A percentile compares a stretch with the other conserved stretches of the same genome.
phyloP scores from a whole-genome alignment of 35 echinoderm and acorn worm species.

The Lytechinus pictus region DNA sequence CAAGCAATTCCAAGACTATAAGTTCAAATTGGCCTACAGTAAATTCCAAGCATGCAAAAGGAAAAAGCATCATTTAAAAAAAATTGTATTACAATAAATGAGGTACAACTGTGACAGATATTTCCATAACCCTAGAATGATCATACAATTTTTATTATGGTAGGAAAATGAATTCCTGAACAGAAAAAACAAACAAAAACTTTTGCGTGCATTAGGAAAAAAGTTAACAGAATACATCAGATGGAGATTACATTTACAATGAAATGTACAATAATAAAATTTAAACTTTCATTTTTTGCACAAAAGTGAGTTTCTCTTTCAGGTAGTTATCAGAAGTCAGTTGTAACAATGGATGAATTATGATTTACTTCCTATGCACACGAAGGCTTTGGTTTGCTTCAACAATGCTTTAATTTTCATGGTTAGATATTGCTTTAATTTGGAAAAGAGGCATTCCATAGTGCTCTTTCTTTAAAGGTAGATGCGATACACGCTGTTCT shows the following conservation, averaged over 20 bases:
- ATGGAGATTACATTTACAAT: too few species aligned
- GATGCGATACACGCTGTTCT: constrained; percentile 43
- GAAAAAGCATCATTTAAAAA: too few species aligned
- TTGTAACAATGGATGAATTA: too few species aligned
- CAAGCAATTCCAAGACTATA: neutral
- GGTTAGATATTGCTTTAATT: neutral
- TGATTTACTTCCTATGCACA: neutral
- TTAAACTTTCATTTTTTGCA: too few species aligned
- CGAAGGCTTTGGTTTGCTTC: neutral
- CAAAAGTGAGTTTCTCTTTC: neutral
- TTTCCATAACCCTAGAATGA: neutral
- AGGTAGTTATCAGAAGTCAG: neutral
- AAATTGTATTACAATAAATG: neutral
- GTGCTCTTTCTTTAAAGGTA: constrained; percentile 26
- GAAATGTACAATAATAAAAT: too few species aligned
- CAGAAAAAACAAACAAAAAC: neutral
- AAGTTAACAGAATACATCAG: neutral
- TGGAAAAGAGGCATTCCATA: neutral
- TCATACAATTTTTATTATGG: too few species aligned
- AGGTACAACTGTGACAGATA: neutral
- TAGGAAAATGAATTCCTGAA: too few species aligned
- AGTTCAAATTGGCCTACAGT: neutral
- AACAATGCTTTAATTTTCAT: neutral
- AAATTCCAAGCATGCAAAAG: neutral
- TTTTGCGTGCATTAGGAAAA: neutral